These are phyloP conservation scores for Bradypodion pumilum DNA, from an alignment of 2,797 vertebrate species.

Conservation along the genomic window DNA sequence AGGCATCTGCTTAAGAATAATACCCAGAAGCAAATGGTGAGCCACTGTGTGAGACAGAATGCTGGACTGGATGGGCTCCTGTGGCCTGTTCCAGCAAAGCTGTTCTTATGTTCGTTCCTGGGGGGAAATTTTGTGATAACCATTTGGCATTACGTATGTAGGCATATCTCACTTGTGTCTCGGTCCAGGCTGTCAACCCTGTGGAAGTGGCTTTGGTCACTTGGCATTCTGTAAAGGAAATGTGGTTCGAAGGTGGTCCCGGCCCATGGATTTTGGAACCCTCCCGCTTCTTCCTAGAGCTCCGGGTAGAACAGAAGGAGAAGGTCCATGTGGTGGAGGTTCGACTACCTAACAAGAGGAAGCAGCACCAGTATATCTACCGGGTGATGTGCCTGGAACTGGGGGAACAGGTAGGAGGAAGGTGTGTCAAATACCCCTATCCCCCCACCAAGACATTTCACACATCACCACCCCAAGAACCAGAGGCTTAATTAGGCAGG, in stretches of 20 bases:
- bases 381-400: slow-evolving; percentile 56
- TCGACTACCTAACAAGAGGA: slow-evolving; percentile 60
- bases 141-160: no score
- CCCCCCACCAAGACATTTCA: not conserved
- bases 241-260: slow-evolving; percentile 70
- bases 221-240: slow-evolving; percentile 62
- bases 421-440: not conserved
- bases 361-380: slow-evolving; percentile 65
- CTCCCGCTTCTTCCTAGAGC: slow-evolving; percentile 69
- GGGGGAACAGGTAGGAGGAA: slow-evolving; percentile 73
- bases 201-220: slow-evolving; percentile 65
- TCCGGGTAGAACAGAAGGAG: slow-evolving; percentile 48
- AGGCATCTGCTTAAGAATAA: no score
- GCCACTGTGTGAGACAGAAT: no score
- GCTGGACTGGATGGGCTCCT: no score
- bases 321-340: slow-evolving; percentile 45
- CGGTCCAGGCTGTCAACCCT: slow-evolving; percentile 64
- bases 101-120: no score
- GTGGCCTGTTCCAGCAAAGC: no score
- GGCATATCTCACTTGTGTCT: no score
- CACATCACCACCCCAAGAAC: no score
- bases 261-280: slow-evolving; percentile 68
- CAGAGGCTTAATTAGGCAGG: no score
- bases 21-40: no score
- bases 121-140: no score